Percentiles rank a stretch among this genome's conserved stretches.
phyloP scores from a whole-genome alignment of 2,888 invertebrate genomes.

The Callosobruchus maculatus region DNA sequence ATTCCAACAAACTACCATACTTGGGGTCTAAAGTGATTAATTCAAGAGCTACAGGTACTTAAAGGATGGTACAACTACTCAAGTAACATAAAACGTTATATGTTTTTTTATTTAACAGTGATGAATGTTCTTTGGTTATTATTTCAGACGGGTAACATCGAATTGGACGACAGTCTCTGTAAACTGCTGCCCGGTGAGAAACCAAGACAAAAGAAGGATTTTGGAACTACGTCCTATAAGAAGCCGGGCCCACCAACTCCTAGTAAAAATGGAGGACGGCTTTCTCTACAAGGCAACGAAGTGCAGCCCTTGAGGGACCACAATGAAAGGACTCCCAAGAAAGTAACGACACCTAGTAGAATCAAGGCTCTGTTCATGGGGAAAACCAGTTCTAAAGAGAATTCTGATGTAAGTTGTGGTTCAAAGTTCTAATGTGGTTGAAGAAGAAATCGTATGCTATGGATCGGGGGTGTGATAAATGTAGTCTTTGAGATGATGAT shows the following conservation, averaged over 20 bases:
- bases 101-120: too few relatives aligned
- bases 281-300: constrained; percentile 63
- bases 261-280: constrained; percentile 71
- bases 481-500: background rate
- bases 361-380: constrained; percentile 60
- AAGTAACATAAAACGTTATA: too few relatives aligned
- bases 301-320: constrained; percentile 57
- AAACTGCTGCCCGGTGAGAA: constrained; percentile 48
- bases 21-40: too few relatives aligned
- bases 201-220: constrained; percentile 51
- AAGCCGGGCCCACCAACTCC: constrained; percentile 85
- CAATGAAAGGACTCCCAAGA: constrained; percentile 43
- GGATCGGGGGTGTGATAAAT: background rate
- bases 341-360: constrained; percentile 63
- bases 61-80: too few relatives aligned
- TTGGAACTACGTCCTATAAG: constrained; percentile 74
- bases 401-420: constrained; percentile 32
- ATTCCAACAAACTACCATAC: too few relatives aligned
- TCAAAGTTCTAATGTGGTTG: too few relatives aligned
- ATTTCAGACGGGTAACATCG: constrained; percentile 39
- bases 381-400: constrained; percentile 34
- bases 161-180: constrained; percentile 45
- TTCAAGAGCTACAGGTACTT: too few relatives aligned
- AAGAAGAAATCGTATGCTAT: too few relatives aligned
- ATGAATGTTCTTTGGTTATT: too few relatives aligned